A percentile compares a stretch with the other conserved stretches of the same genome.
These are phyloP conservation scores for Pyrochroa serraticornis DNA, from an alignment of 2,888 invertebrate species.

Conservation along the genomic window DNA sequence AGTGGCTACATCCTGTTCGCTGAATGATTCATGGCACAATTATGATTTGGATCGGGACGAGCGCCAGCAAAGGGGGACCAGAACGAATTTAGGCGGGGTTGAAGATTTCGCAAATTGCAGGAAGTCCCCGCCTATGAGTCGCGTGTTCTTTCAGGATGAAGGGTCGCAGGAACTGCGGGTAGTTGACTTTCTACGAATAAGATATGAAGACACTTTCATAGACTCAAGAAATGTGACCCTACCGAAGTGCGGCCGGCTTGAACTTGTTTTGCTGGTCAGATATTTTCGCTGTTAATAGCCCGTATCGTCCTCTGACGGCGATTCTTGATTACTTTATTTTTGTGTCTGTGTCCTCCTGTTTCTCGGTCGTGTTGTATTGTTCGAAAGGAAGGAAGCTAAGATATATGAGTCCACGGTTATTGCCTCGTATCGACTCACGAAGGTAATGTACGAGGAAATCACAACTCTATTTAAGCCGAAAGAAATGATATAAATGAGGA, in stretches of 20 bases:
- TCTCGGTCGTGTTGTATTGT: too few species aligned
- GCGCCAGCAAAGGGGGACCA: too few species aligned
- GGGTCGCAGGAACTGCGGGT: slow-evolving; percentile 34
- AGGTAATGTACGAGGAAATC: too few species aligned
- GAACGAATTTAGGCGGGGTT: not conserved
- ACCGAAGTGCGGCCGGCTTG: slow-evolving; percentile 14
- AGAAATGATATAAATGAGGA: too few species aligned
- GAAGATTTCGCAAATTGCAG: slow-evolving; percentile 26
- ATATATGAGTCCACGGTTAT: too few species aligned
- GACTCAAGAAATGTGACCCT: slow-evolving; percentile 36
- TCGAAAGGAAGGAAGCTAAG: too few species aligned
- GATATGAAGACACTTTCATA: slow-evolving; percentile 42
- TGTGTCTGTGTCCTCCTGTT: not conserved
- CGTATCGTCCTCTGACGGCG: slow-evolving; percentile 30
- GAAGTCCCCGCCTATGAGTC: slow-evolving; percentile 24
- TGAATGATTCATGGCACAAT: too few species aligned
- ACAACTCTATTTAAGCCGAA: too few species aligned
- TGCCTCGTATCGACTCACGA: too few species aligned
- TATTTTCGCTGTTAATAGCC: slow-evolving; percentile 40
- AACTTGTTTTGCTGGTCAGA: slow-evolving; percentile 35
- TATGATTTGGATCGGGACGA: too few species aligned
- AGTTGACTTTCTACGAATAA: slow-evolving; percentile 38
- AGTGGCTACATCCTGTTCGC: too few species aligned
- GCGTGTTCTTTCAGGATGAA: slow-evolving; percentile 16
- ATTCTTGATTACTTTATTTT: slow-evolving; percentile 28